Evolutionary conservation across 2,888 invertebrate genomes (phyloP), one percentile per base, ranked within the genome.

Genomic region (Cacoxenus indagator): DNA sequence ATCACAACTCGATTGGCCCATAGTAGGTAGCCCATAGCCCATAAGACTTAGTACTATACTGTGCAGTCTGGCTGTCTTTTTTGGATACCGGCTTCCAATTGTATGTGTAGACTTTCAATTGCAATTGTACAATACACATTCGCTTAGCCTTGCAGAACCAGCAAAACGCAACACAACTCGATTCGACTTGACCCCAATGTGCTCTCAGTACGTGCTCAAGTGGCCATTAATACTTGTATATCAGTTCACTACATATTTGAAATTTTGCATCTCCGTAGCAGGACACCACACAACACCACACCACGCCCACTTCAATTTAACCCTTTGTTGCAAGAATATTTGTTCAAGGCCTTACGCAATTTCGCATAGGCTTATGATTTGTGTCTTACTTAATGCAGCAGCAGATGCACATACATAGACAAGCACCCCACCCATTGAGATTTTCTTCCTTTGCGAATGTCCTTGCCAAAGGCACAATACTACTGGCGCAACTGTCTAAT

Each of bases 161-260:
- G 22, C 55, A 55, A 22, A 26, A 11, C 26, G 17, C 55, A 55
- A n/a, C 59, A 29, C 48, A 48, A 19, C 46, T 48, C 46, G 62
- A 51, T 26, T 67, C 57, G 65, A 62, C 65, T 61, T 46, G 17
- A 57, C 57, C 64, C 67, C 46, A 24, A n/a, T n/a, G n/a, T n/a
- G n/a, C n/a, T n/a, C n/a, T n/a, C n/a, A n/a, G n/a, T n/a, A n/a
- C n/a, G n/a, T n/a, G 73, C 78, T 81, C 82, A 83, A 82, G 77
- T 82, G 78, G 75, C 85, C 85, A 85, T 85, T 85, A 85, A 85
- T 85, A n/a, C n/a, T n/a, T n/a, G n/a, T n/a, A 85, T 83, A 85
- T 85, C 85, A 85, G 85, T 85, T 85, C 84, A 85, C 83, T 85
- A 82, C 85, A 83, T 84, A 85, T 84, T 85, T 82, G 84, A 82